Conservation (phyloP, 1,140 invertebrate genomes). For the Pseudoatta argentina region DNA sequence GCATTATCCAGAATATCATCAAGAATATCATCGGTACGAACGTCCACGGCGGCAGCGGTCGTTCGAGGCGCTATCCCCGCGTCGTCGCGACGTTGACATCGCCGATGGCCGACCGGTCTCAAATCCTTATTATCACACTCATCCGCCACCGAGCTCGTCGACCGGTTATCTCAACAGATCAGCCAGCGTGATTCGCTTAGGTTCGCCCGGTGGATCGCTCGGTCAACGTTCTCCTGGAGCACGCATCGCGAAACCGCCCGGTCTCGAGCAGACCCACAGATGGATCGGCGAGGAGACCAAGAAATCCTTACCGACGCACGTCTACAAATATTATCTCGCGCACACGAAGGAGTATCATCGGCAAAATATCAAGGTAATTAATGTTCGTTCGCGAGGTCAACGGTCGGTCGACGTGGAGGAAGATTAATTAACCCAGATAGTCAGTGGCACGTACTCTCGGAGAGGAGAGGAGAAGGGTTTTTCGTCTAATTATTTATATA, state of each 20-base stretch:
- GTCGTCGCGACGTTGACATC: slow-evolving; percentile 68
- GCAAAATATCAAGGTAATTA: slow-evolving; percentile 88
- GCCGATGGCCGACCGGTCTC: slow-evolving; percentile 73
- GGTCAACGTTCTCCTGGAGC: slow-evolving; percentile 78
- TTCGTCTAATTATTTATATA: slow-evolving; percentile 26
- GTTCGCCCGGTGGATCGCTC: slow-evolving; percentile 80
- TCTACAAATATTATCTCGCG: slow-evolving; percentile 90
- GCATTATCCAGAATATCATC: slow-evolving; percentile 13
- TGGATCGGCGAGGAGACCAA: slow-evolving; percentile 91
- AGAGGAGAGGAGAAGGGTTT: neutral
- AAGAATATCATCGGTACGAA: slow-evolving; percentile 38
- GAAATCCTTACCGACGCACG: slow-evolving; percentile 88
- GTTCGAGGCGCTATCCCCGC: slow-evolving; percentile 69
- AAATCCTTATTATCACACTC: slow-evolving; percentile 82
- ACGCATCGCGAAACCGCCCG: slow-evolving; percentile 75
- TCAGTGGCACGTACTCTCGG: neutral
- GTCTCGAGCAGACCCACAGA: slow-evolving; percentile 81
- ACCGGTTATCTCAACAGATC: slow-evolving; percentile 76
- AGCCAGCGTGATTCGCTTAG: slow-evolving; percentile 78
- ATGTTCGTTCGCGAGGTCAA: slow-evolving; percentile 13
- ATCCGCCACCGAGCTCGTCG: slow-evolving; percentile 74
- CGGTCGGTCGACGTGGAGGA: neutral
- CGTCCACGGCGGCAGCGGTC: slow-evolving; percentile 62
- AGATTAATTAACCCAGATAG: slow-evolving; percentile 53
- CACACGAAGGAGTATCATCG: slow-evolving; percentile 86